phyloP scores from a whole-genome alignment of 2,113 vertebrate species.

The Ciconia maguari region DNA sequence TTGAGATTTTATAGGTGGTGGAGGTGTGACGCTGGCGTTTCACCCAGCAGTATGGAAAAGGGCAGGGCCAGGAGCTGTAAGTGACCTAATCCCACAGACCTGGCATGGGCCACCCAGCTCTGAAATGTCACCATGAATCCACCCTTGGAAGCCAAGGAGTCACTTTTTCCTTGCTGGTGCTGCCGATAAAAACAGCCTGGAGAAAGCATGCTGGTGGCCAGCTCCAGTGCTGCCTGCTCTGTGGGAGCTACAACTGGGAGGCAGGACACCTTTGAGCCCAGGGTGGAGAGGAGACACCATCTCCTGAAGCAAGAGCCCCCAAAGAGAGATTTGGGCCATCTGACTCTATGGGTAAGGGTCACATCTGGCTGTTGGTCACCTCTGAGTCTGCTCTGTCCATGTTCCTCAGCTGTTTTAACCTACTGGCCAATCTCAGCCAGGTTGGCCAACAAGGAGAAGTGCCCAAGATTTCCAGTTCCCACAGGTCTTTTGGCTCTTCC shows the following conservation, averaged over 20 bases:
- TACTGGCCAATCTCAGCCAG: not conserved
- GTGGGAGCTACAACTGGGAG: not conserved
- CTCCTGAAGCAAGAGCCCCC: not conserved
- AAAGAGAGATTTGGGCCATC: not conserved
- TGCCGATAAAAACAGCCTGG: not conserved
- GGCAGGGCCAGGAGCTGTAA: constrained; percentile 14
- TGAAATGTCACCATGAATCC: not conserved
- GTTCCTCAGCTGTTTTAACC: not conserved
- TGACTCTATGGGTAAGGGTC: not conserved
- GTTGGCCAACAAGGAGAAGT: not conserved
- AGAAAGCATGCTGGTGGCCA: not conserved
- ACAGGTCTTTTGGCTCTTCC: not conserved
- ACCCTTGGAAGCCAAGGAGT: not conserved
- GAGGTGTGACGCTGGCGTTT: not conserved
- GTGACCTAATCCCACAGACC: constrained; percentile 33
- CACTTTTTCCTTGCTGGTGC: constrained; percentile 8
- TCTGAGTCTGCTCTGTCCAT: not conserved
- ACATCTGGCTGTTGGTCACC: not conserved
- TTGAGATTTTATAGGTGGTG: constrained; percentile 9
- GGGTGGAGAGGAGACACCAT: not conserved
- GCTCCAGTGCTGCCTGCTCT: not conserved
- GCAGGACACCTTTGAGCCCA: not conserved
- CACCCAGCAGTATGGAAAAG: constrained; percentile 20
- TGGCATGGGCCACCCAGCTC: constrained; percentile 11
- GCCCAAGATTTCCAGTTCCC: not conserved